Conservation (phyloP, 2,113 vertebrate genomes). For the Petromus typicus region DNA sequence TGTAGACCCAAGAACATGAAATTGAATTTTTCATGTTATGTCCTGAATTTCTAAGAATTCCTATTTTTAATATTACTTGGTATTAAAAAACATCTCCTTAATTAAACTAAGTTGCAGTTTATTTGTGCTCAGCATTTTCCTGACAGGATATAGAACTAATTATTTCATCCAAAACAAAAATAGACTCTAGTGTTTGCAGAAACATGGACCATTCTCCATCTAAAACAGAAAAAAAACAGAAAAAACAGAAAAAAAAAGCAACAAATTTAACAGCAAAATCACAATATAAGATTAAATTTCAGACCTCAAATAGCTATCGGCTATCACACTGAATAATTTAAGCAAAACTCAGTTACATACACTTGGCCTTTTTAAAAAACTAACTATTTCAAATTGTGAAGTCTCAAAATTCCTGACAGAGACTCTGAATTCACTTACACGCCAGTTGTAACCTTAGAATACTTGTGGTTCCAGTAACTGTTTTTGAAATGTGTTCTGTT, state of each 20-base stretch:
- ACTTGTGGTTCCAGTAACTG: not conserved
- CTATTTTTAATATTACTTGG: not conserved
- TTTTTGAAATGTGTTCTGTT: not conserved
- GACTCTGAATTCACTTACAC: not conserved
- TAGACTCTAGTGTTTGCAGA: not conserved
- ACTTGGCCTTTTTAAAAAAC: not conserved
- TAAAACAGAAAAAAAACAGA: not conserved
- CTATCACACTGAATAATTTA: constrained; percentile 30
- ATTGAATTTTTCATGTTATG: not conserved
- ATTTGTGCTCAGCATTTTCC: not conserved
- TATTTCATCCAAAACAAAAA: constrained; percentile 2
- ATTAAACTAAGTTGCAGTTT: not conserved
- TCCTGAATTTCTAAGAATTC: not conserved
- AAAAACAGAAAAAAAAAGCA: not conserved
- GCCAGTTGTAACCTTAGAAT: not conserved
- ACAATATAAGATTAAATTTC: not conserved
- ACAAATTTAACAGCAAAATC: not conserved
- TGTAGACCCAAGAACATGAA: not conserved
- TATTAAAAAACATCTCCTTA: not conserved
- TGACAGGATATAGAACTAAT: not conserved
- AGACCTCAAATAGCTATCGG: not conserved
- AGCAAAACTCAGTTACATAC: constrained; percentile 18
- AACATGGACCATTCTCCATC: not conserved
- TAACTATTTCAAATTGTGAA: constrained; percentile 14
- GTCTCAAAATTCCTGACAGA: not conserved